Base-by-base conservation (phyloP, 1,140 invertebrate genomes). In the Nephotettix cincticeps region DNA sequence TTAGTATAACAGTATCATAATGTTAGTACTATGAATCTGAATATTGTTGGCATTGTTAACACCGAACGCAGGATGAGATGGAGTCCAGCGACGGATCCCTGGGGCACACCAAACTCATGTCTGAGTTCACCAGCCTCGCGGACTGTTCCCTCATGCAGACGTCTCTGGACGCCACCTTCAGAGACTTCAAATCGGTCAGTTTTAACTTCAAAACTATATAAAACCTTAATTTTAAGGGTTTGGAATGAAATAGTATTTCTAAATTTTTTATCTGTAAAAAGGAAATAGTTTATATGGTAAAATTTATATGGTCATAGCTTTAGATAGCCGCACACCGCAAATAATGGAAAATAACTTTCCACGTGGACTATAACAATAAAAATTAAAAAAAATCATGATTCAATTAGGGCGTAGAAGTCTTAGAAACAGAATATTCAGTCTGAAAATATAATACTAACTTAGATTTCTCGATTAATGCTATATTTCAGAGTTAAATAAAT, bases 121-220 rank as follows among this genome's bases (percentile, higher is more conserved):
- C 56, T 27, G 56, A 61, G 56, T 61, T 61, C 27, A 61, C 56
- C 4, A 27, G 6, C 56, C 13, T 61, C 21, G 28, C 14, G 6
- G 56, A 61, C 25, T 61, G 56, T 23, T 6, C 56, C 23, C 25
- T 61, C 1, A 17, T 51, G 47, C 56, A 61, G 23, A 27, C 23
- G 9, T 27, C 56, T 29, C 25, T 61, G 28, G 56, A 61, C 23
- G 28, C 56, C 13, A 61, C 56, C 2, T 61, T 61, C 25, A 61
- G 56, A 61, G 56, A 61, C n/a, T 61, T 61, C n/a, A 61, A 61
- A n/a, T 61, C 56, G 2, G 56, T 61, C 25, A 61, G 25, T 27
- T n/a, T n/a, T 4, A 6, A 6, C 6, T n/a, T 54, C 19, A n/a
- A 21, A 14, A 21, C 6, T 4, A 6, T 54, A 14, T 19, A 21